These are phyloP conservation scores for Magallana ariakensis DNA, from an alignment of 1,140 invertebrate species.

Conservation along the genomic window DNA sequence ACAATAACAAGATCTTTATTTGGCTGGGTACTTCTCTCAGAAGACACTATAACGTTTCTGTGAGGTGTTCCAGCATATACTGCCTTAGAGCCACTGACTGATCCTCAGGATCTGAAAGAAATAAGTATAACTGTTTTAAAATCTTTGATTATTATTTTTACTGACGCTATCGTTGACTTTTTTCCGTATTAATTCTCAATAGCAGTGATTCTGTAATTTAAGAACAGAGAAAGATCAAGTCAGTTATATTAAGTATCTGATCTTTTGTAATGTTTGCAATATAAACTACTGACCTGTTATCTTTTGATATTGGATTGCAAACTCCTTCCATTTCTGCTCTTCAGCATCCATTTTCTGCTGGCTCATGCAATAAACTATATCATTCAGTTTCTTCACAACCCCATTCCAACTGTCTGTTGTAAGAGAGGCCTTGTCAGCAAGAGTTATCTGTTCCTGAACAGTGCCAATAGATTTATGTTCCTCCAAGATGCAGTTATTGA, in stretches of 20 bases:
- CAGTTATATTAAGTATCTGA: no score
- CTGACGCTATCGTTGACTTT: no score
- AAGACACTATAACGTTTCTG: not conserved
- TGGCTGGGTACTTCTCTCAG: not conserved
- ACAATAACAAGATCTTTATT: no score
- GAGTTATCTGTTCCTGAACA: not conserved
- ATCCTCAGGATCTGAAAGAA: slow-evolving; percentile 14
- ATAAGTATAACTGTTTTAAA: not conserved
- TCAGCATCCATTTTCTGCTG: not conserved
- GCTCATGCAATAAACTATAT: not conserved
- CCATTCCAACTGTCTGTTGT: not conserved
- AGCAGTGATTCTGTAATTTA: no score
- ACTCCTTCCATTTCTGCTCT: not conserved
- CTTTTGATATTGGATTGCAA: not conserved
- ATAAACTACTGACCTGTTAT: slow-evolving; percentile 8
- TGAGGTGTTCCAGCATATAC: not conserved
- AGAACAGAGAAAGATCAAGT: no score
- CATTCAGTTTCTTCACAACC: slow-evolving; percentile 7
- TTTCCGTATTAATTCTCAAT: no score
- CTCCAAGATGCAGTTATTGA: not conserved
- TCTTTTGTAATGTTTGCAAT: no score
- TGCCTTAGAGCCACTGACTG: not conserved
- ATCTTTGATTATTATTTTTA: not conserved
- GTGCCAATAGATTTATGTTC: not conserved
- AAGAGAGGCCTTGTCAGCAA: not conserved